These are phyloP conservation scores for Sphenopsis melanotis DNA, from an alignment of 2,797 vertebrate species.

Conservation along the genomic window DNA sequence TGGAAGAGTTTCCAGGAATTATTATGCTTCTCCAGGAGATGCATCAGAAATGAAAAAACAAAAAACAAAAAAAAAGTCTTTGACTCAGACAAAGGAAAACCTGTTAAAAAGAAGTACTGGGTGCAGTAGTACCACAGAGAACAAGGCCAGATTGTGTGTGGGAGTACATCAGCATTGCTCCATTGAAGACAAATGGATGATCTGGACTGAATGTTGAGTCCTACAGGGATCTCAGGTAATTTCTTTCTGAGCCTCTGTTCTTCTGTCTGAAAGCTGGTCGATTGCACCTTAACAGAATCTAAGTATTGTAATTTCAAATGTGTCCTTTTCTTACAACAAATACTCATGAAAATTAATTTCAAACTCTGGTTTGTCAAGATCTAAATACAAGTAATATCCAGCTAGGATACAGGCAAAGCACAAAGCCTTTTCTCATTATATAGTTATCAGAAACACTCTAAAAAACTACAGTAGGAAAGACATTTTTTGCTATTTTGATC, in stretches of 20 bases:
- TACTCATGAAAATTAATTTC: constrained; percentile 23
- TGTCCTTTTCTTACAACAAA: background rate
- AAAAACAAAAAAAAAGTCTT: background rate
- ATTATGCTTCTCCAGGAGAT: background rate
- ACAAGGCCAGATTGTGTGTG: background rate
- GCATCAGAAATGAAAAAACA: background rate
- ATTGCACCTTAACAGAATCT: background rate
- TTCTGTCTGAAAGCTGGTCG: background rate
- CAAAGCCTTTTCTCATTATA: background rate
- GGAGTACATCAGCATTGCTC: constrained; percentile 19
- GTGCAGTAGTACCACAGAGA: background rate
- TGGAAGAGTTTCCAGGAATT: background rate
- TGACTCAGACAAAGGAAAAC: background rate
- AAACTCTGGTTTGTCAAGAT: background rate
- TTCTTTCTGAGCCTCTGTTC: background rate
- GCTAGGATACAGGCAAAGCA: background rate
- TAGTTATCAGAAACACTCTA: background rate
- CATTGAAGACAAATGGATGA: background rate
- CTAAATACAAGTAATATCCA: background rate
- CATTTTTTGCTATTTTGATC: background rate
- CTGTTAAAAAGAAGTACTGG: background rate
- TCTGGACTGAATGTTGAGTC: background rate
- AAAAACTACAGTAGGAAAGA: background rate
- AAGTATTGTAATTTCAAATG: background rate
- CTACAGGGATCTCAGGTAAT: background rate